These are phyloP conservation scores for Rhopalosiphum padi DNA, from an alignment of 1,140 invertebrate species.

Conservation along the genomic window DNA sequence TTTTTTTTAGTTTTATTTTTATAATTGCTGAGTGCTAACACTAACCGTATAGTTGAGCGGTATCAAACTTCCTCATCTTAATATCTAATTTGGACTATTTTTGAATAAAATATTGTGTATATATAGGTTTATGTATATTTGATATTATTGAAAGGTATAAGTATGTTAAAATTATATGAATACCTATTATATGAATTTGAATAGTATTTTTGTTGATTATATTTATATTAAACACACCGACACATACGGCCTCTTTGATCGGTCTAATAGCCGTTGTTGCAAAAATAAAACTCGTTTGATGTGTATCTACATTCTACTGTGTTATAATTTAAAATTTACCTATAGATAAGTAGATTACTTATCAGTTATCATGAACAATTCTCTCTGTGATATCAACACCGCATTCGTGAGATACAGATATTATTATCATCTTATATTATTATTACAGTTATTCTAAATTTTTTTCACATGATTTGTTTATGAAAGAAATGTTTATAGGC, in stretches of 20 bases:
- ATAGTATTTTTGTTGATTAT: too few species aligned
- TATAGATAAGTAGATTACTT: not conserved
- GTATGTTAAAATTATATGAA: too few species aligned
- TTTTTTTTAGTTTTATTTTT: too few species aligned
- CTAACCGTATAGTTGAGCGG: too few species aligned
- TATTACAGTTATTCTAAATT: not conserved
- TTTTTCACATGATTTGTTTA: not conserved
- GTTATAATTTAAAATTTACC: not conserved
- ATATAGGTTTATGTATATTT: too few species aligned
- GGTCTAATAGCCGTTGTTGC: not conserved
- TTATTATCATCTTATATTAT: not conserved
- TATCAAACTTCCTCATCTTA: too few species aligned
- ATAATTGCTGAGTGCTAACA: too few species aligned
- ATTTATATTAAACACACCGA: slow-evolving; percentile 18
- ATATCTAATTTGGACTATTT: too few species aligned
- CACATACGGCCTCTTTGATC: not conserved
- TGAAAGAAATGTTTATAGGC: not conserved
- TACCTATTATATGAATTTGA: too few species aligned
- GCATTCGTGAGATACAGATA: not conserved
- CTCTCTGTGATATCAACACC: not conserved
- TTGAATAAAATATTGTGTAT: too few species aligned
- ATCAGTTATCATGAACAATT: not conserved
- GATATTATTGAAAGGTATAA: too few species aligned
- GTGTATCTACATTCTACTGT: not conserved
- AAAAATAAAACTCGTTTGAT: slow-evolving; percentile 13